phyloP scores from a whole-genome alignment of 2,888 invertebrate species.

The Heterodera filipjevi region DNA sequence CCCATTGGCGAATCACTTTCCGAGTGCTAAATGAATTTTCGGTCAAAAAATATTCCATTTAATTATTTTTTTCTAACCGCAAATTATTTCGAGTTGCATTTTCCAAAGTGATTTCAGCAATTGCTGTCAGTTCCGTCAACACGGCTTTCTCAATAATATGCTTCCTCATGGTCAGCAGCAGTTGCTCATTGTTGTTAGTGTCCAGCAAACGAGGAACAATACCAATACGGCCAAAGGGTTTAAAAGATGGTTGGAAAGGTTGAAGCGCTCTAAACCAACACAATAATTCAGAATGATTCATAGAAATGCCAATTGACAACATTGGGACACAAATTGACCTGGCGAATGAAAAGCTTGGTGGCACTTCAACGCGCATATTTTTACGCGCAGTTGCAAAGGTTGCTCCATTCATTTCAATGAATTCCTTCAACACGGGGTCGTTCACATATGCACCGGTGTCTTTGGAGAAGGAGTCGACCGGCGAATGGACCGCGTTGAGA shows the following conservation, averaged over 20 bases:
- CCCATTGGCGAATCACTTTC: not conserved
- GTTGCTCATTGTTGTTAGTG: not conserved
- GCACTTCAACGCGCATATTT: not conserved
- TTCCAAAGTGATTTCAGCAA: constrained; percentile 4
- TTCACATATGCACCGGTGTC: constrained; percentile 19
- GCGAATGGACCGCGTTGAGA: not conserved
- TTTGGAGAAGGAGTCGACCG: constrained; percentile 27
- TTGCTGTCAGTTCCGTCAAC: not conserved
- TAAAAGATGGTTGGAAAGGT: constrained; percentile 4
- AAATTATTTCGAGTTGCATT: not conserved
- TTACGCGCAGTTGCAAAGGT: not conserved
- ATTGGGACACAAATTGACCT: not conserved
- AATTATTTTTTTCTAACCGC: not conserved
- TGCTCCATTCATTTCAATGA: not conserved
- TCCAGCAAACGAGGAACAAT: not conserved
- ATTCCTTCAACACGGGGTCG: constrained; percentile 20
- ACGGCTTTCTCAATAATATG: constrained; percentile 15
- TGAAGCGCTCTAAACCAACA: constrained; percentile 18
- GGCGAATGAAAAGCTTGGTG: constrained; percentile 17
- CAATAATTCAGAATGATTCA: no score
- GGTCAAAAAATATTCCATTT: not conserved
- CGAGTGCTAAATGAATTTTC: not conserved
- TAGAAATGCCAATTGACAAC: not conserved
- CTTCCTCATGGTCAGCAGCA: not conserved
- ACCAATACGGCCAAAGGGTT: not conserved